phyloP scores from a whole-genome alignment of 1,140 invertebrate species.

The Chelonus insularis region DNA sequence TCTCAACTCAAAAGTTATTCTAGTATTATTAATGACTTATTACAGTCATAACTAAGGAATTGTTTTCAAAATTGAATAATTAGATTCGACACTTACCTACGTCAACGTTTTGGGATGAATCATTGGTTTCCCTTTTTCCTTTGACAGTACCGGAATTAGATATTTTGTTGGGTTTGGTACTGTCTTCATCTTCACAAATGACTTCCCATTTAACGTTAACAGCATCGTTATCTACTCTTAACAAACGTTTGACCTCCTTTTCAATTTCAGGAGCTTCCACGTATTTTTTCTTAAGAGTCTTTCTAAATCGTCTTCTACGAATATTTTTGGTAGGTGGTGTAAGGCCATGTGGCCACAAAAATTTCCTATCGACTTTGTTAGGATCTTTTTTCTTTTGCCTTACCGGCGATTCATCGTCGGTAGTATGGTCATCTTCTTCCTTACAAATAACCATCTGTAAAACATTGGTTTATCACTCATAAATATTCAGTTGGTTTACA shows the following conservation, averaged over 20 bases:
- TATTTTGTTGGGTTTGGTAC: constrained; percentile 62
- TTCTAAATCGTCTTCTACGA: constrained; percentile 87
- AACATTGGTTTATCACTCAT: constrained; percentile 10
- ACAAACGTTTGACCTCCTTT: constrained; percentile 90
- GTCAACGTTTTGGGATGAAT: constrained; percentile 57
- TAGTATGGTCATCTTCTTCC: constrained; percentile 79
- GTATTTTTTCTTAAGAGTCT: constrained; percentile 95
- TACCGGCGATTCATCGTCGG: constrained; percentile 79
- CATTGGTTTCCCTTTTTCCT: constrained; percentile 62
- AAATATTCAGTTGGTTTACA: constrained; percentile 1
- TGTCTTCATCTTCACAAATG: constrained; percentile 86
- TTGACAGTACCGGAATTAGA: constrained; percentile 64
- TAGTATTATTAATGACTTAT: constrained; percentile 10
- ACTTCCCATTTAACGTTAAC: constrained; percentile 90
- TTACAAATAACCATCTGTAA: constrained; percentile 78
- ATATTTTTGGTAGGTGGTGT: constrained; percentile 96
- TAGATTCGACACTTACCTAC: constrained; percentile 52
- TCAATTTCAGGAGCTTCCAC: constrained; percentile 97
- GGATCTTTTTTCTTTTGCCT: constrained; percentile 90
- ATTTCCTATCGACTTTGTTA: constrained; percentile 93
- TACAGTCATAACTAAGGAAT: background rate
- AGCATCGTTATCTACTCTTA: constrained; percentile 91
- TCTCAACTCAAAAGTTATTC: too few relatives aligned
- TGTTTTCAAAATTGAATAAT: constrained; percentile 22
- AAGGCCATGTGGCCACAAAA: constrained; percentile 89